Conservation (phyloP, 2,888 invertebrate genomes). For the Hydrotaea diabolus region DNA sequence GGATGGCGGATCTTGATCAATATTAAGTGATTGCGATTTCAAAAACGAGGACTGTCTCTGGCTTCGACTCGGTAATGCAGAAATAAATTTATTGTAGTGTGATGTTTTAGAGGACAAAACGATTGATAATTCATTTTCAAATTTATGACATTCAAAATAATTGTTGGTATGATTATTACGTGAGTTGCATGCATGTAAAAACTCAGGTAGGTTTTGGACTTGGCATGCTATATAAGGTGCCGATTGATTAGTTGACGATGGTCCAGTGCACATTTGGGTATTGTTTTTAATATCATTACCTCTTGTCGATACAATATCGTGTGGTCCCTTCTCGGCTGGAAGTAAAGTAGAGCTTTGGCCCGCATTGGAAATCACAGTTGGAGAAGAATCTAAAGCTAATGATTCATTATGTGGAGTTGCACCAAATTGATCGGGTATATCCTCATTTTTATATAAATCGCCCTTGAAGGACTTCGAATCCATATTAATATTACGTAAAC, state of each 20-base stretch:
- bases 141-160: constrained; percentile 33
- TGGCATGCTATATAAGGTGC: constrained; percentile 55
- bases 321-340: not conserved
- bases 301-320: not conserved
- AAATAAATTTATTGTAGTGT: constrained; percentile 51
- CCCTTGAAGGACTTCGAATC: constrained; percentile 31
- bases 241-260: constrained; percentile 38
- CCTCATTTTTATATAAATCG: not conserved
- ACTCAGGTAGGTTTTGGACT: constrained; percentile 43
- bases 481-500: constrained; percentile 66
- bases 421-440: not conserved
- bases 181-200: constrained; percentile 59
- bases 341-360: not conserved
- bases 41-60: constrained; percentile 62
- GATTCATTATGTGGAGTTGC: not conserved
- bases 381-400: not conserved
- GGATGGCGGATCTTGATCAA: constrained; percentile 54
- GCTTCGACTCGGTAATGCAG: constrained; percentile 47
- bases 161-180: constrained; percentile 29
- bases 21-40: constrained; percentile 69
- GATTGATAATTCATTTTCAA: constrained; percentile 45
- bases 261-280: constrained; percentile 14
- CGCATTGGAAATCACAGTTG: not conserved
- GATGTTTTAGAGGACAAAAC: constrained; percentile 55
- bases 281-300: constrained; percentile 36